Evolutionary conservation across 1,140 invertebrate genomes (phyloP).

Genomic region (Aleiodes sp.): DNA sequence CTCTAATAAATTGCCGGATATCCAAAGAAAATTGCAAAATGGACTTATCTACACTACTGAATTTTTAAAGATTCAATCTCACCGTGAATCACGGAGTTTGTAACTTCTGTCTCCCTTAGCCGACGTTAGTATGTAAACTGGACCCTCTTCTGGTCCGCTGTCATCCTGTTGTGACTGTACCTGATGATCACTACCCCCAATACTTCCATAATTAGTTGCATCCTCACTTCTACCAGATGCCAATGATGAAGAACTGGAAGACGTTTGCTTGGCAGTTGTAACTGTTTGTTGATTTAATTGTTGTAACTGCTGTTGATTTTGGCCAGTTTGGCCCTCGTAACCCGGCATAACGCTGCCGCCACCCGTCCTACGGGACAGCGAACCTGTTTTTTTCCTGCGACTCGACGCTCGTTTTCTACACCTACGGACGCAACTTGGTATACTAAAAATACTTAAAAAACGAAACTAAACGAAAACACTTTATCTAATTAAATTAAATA

Average conservation of each 20-base stretch:
- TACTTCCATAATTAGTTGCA: constrained; percentile 56
- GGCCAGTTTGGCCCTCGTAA: constrained; percentile 45
- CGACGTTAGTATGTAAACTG: constrained; percentile 63
- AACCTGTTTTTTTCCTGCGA: constrained; percentile 63
- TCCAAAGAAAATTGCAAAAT: background rate
- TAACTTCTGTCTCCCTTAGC: constrained; percentile 64
- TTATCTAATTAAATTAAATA: background rate
- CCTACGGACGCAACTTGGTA: constrained; percentile 57
- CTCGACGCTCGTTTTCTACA: constrained; percentile 60
- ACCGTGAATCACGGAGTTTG: constrained; percentile 63
- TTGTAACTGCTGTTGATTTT: background rate
- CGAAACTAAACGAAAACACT: background rate
- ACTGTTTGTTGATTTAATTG: constrained; percentile 26
- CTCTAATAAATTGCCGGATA: background rate
- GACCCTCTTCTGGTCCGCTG: constrained; percentile 62
- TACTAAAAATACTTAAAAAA: constrained; percentile 45
- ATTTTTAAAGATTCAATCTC: no score
- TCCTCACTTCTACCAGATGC: constrained; percentile 62
- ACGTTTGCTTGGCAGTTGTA: constrained; percentile 43
- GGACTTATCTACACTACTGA: no score
- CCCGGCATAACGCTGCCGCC: constrained; percentile 58
- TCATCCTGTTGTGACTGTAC: constrained; percentile 60
- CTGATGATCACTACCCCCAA: constrained; percentile 60
- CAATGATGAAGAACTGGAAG: constrained; percentile 61
- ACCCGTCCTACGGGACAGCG: constrained; percentile 60